Conservation (phyloP, 2,888 invertebrate species). For the Autographa gamma region DNA sequence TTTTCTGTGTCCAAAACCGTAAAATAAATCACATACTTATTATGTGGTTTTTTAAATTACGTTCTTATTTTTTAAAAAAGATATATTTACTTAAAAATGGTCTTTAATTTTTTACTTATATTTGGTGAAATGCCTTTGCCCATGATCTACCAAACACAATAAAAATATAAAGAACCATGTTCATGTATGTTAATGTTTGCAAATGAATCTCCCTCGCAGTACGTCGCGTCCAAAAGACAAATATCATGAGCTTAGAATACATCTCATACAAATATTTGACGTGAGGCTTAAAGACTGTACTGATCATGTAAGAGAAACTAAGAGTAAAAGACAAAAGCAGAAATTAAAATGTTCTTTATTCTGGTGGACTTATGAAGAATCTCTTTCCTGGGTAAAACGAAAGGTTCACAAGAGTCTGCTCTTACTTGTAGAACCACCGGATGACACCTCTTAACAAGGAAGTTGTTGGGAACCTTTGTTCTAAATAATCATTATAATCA, state of each 20-base stretch:
- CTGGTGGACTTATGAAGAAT: too few relatives aligned
- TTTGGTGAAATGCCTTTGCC: background rate
- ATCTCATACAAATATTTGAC: background rate
- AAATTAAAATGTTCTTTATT: background rate
- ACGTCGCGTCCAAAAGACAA: slow-evolving; percentile 1
- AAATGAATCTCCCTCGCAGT: background rate
- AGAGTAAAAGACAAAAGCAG: background rate
- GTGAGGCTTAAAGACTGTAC: background rate
- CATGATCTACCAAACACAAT: background rate
- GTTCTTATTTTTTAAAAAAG: too few relatives aligned
- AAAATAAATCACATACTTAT: too few relatives aligned
- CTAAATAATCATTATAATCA: too few relatives aligned
- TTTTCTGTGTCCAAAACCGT: too few relatives aligned
- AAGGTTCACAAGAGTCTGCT: too few relatives aligned
- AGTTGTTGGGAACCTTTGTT: too few relatives aligned
- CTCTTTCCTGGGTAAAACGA: too few relatives aligned
- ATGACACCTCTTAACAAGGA: too few relatives aligned
- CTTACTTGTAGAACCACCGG: too few relatives aligned
- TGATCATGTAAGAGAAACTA: background rate
- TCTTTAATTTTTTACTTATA: background rate
- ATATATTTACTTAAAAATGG: too few relatives aligned
- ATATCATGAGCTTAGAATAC: background rate
- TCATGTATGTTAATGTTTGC: background rate
- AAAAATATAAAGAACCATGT: background rate
- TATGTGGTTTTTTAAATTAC: too few relatives aligned